These are phyloP conservation scores for Hirundichthys speculiger DNA, from an alignment of 2,113 vertebrate genomes.

Conservation along the genomic window DNA sequence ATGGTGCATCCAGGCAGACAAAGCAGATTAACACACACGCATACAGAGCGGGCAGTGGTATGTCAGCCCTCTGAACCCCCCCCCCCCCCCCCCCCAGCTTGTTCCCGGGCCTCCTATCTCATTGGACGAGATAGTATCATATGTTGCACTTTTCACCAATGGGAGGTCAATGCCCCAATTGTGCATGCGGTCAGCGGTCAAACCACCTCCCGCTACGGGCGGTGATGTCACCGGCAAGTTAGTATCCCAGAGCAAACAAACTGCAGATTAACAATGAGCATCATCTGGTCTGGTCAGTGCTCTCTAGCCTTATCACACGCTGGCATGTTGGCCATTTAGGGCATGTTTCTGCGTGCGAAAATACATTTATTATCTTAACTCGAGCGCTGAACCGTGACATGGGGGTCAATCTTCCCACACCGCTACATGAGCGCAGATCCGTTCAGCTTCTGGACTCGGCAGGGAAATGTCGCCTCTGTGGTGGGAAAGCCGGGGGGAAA, in stretches of 20 bases:
- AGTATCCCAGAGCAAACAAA: conserved; percentile 57
- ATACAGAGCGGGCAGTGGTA: conserved; percentile 40
- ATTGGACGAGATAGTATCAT: conserved; percentile 66
- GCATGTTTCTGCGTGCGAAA: neutral
- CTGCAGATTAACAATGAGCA: conserved; percentile 17
- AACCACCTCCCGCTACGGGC: conserved; percentile 33
- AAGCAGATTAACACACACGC: conserved; percentile 71
- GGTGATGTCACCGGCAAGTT: conserved; percentile 37
- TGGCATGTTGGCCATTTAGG: conserved; percentile 11
- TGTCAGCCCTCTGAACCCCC: conserved; percentile 36
- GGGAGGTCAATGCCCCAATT: conserved; percentile 54
- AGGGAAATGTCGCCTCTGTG: too few species aligned
- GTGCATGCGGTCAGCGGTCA: conserved; percentile 58
- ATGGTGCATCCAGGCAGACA: conserved; percentile 71
- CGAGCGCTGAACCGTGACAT: neutral
- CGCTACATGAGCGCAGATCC: neutral
- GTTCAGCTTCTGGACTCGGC: conserved; percentile 19
- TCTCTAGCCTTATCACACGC: neutral
- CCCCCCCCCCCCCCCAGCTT: conserved; percentile 23
- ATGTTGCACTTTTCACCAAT: conserved; percentile 65
- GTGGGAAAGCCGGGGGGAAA: too few species aligned
- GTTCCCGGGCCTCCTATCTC: conserved; percentile 27
- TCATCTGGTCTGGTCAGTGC: neutral
- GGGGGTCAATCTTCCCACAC: neutral
- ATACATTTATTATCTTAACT: neutral